A percentile compares a stretch with the other conserved stretches of the same genome.
phyloP scores from a whole-genome alignment of 2,113 vertebrate genomes.

The Otocyon megalotis region DNA sequence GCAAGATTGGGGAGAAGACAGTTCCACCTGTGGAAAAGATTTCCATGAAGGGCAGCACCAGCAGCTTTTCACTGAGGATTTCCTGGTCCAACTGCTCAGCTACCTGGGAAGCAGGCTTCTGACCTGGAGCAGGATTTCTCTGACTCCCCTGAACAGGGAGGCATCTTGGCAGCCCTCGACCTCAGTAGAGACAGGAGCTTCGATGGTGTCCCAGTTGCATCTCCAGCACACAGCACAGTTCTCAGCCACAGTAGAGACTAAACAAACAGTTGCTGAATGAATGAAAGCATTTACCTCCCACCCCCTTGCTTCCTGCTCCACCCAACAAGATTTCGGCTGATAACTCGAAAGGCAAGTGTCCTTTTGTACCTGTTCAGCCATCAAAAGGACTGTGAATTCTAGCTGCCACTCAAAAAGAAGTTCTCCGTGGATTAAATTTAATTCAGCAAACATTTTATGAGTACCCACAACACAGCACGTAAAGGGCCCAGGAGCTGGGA shows the following conservation, averaged over 20 bases:
- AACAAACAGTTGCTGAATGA: background rate
- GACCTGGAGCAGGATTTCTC: background rate
- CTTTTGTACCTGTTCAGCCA: background rate
- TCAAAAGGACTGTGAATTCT: background rate
- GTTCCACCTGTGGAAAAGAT: background rate
- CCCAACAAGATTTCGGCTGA: background rate
- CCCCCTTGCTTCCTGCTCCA: background rate
- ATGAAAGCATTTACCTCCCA: background rate
- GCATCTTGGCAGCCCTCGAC: background rate
- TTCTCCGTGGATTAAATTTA: background rate
- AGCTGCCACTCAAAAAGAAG: background rate
- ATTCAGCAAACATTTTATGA: background rate
- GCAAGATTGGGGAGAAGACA: background rate
- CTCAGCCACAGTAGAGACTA: background rate
- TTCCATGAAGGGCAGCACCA: no score
- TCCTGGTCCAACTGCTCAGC: background rate
- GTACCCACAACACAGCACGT: accelerated
- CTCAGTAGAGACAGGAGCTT: background rate
- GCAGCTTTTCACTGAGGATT: background rate
- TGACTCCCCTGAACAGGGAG: background rate
- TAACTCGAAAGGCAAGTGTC: background rate
- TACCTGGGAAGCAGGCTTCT: background rate
- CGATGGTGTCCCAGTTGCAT: background rate
- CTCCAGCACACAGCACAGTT: background rate
- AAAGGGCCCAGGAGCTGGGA: background rate